Conservation (phyloP, 2,888 invertebrate species). For the Drosophila meridiana region DNA sequence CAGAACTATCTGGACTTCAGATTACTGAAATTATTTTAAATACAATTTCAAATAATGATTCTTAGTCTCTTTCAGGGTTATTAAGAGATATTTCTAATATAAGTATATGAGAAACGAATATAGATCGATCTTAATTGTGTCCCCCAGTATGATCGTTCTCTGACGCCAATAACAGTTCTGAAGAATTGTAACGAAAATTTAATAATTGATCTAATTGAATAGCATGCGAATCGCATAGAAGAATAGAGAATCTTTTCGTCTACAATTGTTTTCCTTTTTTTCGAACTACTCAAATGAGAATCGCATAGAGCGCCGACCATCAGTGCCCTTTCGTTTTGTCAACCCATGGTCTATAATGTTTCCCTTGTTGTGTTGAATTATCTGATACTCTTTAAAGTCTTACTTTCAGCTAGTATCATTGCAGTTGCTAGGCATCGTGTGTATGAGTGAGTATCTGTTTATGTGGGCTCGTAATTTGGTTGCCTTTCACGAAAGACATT, state of each 20-base stretch:
- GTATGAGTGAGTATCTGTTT: conserved; percentile 15
- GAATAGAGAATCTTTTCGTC: neutral
- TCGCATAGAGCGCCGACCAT: neutral
- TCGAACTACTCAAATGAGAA: neutral
- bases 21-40: no score
- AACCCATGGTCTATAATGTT: neutral
- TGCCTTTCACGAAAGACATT: conserved; percentile 80
- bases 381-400: no score
- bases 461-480: conserved; percentile 75
- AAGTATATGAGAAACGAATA: no score
- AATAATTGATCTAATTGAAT: no score
- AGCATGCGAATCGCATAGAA: neutral
- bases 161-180: no score
- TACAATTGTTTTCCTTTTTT: neutral
- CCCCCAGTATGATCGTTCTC: no score
- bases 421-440: neutral
- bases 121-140: no score
- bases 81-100: no score
- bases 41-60: no score
- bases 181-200: no score
- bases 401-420: conserved; percentile 33
- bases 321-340: neutral
- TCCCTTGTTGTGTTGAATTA: neutral
- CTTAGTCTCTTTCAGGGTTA: no score
- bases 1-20: no score